These are phyloP conservation scores for Nipponacmea schrenckii DNA, from an alignment of 2,888 invertebrate species.

Conservation along the genomic window DNA sequence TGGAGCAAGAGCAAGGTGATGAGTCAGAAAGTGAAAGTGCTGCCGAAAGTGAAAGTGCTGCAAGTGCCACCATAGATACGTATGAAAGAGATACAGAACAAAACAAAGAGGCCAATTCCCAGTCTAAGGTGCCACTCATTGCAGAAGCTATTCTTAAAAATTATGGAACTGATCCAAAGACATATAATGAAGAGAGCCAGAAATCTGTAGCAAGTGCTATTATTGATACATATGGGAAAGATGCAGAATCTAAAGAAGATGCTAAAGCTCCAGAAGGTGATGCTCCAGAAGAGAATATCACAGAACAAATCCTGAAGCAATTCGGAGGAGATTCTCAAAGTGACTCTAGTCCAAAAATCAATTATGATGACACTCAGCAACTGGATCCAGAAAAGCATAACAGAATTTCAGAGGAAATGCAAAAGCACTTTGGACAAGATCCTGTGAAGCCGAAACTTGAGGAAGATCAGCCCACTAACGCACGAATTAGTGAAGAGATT, in stretches of 20 bases:
- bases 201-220: neutral
- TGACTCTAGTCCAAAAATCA: too few species aligned
- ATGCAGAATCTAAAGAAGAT: neutral
- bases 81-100: conserved; percentile 20
- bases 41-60: neutral
- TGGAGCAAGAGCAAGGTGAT: neutral
- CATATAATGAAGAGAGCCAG: conserved; percentile 6
- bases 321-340: too few species aligned
- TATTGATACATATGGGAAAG: neutral
- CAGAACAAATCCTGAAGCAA: neutral
- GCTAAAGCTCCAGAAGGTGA: conserved; percentile 16
- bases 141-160: neutral
- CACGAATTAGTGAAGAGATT: conserved; percentile 17
- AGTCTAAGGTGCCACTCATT: neutral
- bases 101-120: neutral
- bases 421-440: conserved; percentile 20
- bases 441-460: conserved; percentile 18
- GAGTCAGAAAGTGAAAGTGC: neutral
- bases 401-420: conserved; percentile 17
- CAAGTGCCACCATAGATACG: conserved; percentile 17
- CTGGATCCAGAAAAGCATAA: too few species aligned
- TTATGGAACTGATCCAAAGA: conserved; percentile 14
- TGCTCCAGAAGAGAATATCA: conserved; percentile 6
- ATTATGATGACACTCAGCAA: too few species aligned
- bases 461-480: conserved; percentile 18